These are phyloP conservation scores for Catharus ustulatus DNA, from an alignment of 2,797 vertebrate genomes.

Conservation along the genomic window DNA sequence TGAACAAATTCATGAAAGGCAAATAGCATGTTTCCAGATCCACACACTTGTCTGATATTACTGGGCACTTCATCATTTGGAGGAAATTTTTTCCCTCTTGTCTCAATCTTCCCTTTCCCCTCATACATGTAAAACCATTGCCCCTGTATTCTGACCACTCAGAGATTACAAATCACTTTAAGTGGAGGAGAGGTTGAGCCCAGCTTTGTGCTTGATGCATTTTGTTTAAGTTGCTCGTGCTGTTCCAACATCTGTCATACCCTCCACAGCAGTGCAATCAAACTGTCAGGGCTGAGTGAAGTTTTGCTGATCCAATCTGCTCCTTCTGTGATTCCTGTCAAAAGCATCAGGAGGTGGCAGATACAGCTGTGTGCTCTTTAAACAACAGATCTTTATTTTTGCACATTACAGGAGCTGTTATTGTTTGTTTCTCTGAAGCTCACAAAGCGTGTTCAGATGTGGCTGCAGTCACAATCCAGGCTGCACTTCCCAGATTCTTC, in stretches of 20 bases:
- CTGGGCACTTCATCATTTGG: conserved; percentile 12
- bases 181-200: not conserved
- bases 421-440: conserved; percentile 32
- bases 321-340: conserved; percentile 56
- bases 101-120: not conserved
- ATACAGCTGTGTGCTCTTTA: conserved; percentile 57
- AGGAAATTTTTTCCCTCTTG: not conserved
- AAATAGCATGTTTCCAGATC: conserved; percentile 15
- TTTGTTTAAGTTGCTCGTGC: conserved; percentile 38
- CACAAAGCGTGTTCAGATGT: not conserved
- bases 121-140: not conserved
- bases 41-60: not conserved
- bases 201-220: conserved; percentile 22
- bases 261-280: conserved; percentile 56
- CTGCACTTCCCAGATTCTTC: not conserved
- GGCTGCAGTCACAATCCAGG: not conserved
- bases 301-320: conserved; percentile 63
- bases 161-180: conserved; percentile 21
- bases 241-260: conserved; percentile 61
- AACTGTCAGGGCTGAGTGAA: conserved; percentile 65
- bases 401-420: conserved; percentile 13
- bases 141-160: conserved; percentile 13
- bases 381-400: conserved; percentile 62
- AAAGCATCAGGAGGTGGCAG: conserved; percentile 47
- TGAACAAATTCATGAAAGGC: conserved; percentile 38